Evolutionary conservation across 92 coral and sea anemone species (phyloP).

Genomic region (Scolanthus callimorphus): DNA sequence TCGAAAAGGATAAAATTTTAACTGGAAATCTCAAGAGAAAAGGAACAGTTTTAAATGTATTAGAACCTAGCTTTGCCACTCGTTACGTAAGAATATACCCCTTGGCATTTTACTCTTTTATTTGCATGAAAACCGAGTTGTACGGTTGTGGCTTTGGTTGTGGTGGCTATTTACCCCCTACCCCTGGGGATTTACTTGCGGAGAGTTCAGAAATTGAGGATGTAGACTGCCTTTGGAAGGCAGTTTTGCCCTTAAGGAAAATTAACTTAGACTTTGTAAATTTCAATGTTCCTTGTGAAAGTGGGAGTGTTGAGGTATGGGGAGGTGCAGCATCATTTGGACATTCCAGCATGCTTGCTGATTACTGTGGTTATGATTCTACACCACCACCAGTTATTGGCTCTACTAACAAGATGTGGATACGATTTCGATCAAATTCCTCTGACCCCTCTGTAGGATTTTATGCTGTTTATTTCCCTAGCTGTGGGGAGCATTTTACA

Average conservation of each 20-base stretch:
- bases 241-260: conserved; percentile 55
- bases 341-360: conserved; percentile 40
- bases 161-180: conserved; percentile 63
- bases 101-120: conserved; percentile 38
- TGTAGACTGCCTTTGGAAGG: conserved; percentile 84
- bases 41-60: conserved; percentile 47
- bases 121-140: conserved; percentile 74
- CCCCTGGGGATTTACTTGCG: conserved; percentile 59
- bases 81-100: conserved; percentile 70
- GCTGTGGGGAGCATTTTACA: conserved; percentile 50
- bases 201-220: conserved; percentile 47
- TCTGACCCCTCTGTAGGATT: conserved; percentile 72
- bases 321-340: conserved; percentile 59
- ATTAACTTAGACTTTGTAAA: conserved; percentile 73
- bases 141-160: conserved; percentile 87
- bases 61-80: conserved; percentile 62
- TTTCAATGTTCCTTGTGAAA: conserved; percentile 72
- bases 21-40: conserved; percentile 51
- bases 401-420: conserved; percentile 66
- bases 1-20: conserved; percentile 36
- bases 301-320: conserved; percentile 59
- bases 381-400: conserved; percentile 54
- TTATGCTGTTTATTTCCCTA: conserved; percentile 58
- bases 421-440: conserved; percentile 73
- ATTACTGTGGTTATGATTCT: conserved; percentile 56